Percentiles rank a stretch among this genome's conserved stretches.
These are phyloP conservation scores for Metridium senile DNA, from an alignment of 92 coral and sea anemone species.

Conservation along the genomic window DNA sequence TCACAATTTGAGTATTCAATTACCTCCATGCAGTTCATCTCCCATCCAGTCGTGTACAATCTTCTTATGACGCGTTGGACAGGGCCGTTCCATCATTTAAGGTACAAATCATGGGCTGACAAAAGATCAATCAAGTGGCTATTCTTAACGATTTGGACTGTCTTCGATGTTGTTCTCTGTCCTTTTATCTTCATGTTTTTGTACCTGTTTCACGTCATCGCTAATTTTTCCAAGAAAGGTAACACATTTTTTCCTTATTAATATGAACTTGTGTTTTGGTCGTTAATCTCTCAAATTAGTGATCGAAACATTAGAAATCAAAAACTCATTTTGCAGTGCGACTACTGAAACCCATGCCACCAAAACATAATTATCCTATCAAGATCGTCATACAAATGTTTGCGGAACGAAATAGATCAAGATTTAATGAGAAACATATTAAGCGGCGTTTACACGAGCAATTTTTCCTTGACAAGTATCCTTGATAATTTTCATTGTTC, in stretches of 20 bases:
- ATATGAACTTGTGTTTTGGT: background rate
- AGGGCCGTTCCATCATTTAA: constrained; percentile 23
- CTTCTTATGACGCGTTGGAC: constrained; percentile 35
- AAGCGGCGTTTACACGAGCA: too few relatives aligned
- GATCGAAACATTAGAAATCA: too few relatives aligned
- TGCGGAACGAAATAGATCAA: too few relatives aligned
- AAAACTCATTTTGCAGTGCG: too few relatives aligned
- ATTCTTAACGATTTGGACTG: constrained; percentile 41
- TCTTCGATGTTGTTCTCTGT: constrained; percentile 42
- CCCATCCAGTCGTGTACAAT: constrained; percentile 48
- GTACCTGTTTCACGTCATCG: constrained; percentile 9
- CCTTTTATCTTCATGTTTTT: constrained; percentile 31
- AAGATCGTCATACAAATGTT: too few relatives aligned
- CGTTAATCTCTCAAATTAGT: background rate
- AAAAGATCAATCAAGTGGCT: constrained; percentile 31
- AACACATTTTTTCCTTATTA: background rate
- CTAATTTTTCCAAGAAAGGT: constrained; percentile 4
- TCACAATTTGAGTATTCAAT: too few relatives aligned
- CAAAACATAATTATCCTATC: too few relatives aligned
- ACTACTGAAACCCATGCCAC: too few relatives aligned
- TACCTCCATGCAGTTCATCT: constrained; percentile 27
- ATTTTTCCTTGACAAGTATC: too few relatives aligned
- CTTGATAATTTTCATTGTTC: too few relatives aligned
- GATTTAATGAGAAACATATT: too few relatives aligned
- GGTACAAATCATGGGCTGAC: constrained; percentile 6